Percentiles rank a stretch among this genome's conserved stretches.
Evolutionary conservation across 2,797 vertebrate genomes (phyloP).

Genomic region (Sebastes hubbsi): DNA sequence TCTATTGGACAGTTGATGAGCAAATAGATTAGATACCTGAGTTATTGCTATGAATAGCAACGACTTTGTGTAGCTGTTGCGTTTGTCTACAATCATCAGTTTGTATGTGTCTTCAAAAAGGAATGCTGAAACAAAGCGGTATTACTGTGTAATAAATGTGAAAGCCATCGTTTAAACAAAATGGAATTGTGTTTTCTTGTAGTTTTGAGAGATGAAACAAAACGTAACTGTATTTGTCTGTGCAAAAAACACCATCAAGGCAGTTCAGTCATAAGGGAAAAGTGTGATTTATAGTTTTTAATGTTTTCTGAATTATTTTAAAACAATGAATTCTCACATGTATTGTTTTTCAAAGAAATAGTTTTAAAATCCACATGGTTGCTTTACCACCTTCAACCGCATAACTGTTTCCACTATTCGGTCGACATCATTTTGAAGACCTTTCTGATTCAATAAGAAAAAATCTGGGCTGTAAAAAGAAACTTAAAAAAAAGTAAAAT

Average conservation of each 20-base stretch:
- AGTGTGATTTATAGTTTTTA: too few species aligned
- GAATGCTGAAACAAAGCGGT: constrained; percentile 4
- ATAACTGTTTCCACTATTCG: background rate
- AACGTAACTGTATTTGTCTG: background rate
- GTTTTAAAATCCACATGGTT: background rate
- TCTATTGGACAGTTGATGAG: constrained; percentile 6
- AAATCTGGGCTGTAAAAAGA: background rate
- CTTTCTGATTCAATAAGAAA: background rate
- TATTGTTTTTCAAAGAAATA: background rate
- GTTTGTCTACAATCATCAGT: background rate
- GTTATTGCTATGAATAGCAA: background rate
- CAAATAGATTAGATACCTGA: constrained; percentile 5
- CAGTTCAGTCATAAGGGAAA: too few species aligned
- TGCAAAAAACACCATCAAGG: background rate
- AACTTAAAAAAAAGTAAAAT: background rate
- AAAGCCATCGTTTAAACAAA: constrained; percentile 23
- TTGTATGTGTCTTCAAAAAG: constrained; percentile 16
- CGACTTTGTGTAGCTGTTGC: constrained; percentile 3
- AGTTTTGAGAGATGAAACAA: background rate
- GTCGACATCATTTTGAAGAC: background rate
- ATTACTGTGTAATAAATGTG: constrained; percentile 59
- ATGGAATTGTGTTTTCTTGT: background rate
- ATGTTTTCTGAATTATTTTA: too few species aligned
- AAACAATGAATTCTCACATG: background rate
- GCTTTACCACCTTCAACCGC: background rate